A percentile compares a stretch with the other conserved stretches of the same genome.
These are phyloP conservation scores for Neolamprologus longior DNA, from an alignment of 2,113 vertebrate species.

Conservation along the genomic window DNA sequence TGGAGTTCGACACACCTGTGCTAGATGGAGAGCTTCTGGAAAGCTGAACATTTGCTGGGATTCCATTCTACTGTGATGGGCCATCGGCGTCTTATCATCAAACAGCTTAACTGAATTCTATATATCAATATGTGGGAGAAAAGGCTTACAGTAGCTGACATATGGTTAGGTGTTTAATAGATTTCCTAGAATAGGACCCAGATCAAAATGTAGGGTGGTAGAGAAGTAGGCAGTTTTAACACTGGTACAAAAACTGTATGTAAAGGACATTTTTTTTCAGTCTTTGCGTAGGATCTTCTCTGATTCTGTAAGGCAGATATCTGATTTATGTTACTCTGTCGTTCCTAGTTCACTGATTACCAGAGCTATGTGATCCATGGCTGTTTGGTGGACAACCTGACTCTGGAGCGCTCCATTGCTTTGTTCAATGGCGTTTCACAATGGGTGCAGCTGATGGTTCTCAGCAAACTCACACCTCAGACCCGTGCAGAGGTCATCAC, in stretches of 20 bases:
- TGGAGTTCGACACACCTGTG: neutral
- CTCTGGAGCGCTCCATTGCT: conserved; percentile 92
- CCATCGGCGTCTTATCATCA: neutral
- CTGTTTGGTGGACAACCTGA: conserved; percentile 89
- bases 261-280: neutral
- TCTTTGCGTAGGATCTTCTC: neutral
- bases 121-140: neutral
- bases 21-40: neutral
- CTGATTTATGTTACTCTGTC: neutral
- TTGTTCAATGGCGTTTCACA: conserved; percentile 96
- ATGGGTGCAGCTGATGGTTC: conserved; percentile 98
- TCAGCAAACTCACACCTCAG: conserved; percentile 93
- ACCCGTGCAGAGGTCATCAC: conserved; percentile 94
- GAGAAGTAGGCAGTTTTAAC: neutral
- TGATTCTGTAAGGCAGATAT: neutral
- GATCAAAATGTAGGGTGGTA: neutral
- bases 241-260: neutral
- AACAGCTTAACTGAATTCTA: neutral
- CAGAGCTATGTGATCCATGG: conserved; percentile 94
- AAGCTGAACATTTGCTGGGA: neutral
- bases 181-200: neutral
- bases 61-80: neutral
- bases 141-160: neutral
- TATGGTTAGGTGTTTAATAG: neutral
- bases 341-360: conserved; percentile 89